Percentiles rank a stretch among this genome's conserved stretches.
phyloP scores from a whole-genome alignment of 2,888 invertebrate species.

The Drosophila melanosoma region DNA sequence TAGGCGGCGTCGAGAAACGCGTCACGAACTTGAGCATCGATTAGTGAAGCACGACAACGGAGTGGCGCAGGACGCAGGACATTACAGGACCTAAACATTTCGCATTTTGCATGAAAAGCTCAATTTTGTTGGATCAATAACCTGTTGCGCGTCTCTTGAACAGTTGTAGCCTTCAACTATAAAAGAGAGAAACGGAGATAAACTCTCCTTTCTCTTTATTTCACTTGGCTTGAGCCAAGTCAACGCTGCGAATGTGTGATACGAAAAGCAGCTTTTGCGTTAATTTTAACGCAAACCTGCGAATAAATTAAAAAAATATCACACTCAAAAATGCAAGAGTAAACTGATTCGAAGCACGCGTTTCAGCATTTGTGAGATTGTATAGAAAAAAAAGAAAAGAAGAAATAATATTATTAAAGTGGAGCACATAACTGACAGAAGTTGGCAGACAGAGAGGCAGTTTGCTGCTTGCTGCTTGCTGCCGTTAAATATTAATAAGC shows the following conservation, averaged over 20 bases:
- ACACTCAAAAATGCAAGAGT: constrained; percentile 1
- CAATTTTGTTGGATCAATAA: constrained; percentile 68
- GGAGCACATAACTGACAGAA: constrained; percentile 28
- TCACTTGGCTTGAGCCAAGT: background rate
- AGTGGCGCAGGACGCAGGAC: constrained; percentile 7
- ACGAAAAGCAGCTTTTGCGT: constrained; percentile 17
- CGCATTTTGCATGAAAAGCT: constrained; percentile 53
- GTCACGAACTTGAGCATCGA: constrained; percentile 71
- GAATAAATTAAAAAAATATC: constrained; percentile 39
- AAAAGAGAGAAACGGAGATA: background rate
- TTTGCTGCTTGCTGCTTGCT: constrained; percentile 27
- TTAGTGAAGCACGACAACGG: constrained; percentile 59
- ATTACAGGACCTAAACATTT: constrained; percentile 20
- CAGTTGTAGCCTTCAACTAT: constrained; percentile 39
- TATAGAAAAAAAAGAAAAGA: constrained; percentile 3
- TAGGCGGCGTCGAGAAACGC: constrained; percentile 65
- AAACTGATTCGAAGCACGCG: constrained; percentile 30
- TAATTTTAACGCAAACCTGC: constrained; percentile 54
- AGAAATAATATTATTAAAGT: constrained; percentile 6
- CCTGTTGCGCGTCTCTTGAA: constrained; percentile 62
- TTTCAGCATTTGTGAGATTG: constrained; percentile 16
- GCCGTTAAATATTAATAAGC: constrained; percentile 48
- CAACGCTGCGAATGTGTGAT: constrained; percentile 45
- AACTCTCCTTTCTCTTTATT: background rate
- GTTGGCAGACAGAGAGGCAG: constrained; percentile 37